These are phyloP conservation scores for Neoitamus cyanurus DNA, from an alignment of 2,888 invertebrate genomes.

Conservation along the genomic window DNA sequence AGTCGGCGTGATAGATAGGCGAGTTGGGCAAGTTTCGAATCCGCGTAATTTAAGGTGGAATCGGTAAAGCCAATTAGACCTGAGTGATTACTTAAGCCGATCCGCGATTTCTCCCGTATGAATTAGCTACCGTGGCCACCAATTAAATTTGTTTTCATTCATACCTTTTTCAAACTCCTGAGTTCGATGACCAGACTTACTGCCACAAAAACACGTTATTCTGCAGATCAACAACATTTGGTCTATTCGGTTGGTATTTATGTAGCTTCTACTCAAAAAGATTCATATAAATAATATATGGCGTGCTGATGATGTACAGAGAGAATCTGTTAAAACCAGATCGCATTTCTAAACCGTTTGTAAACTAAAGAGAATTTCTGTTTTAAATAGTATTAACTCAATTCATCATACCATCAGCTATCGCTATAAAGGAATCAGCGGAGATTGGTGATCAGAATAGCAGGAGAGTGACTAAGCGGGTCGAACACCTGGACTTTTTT, in stretches of 20 bases:
- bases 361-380: too few species aligned
- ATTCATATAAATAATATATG: too few species aligned
- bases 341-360: too few species aligned
- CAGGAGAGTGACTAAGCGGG: constrained; percentile 91
- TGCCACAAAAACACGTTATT: too few species aligned
- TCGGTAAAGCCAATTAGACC: not conserved
- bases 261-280: too few species aligned
- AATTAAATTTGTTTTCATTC: not conserved
- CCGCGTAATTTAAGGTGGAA: constrained; percentile 10
- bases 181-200: too few species aligned
- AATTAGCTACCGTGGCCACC: not conserved
- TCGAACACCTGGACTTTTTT: constrained; percentile 99
- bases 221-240: too few species aligned
- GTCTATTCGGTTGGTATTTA: too few species aligned
- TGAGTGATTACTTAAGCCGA: not conserved
- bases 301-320: too few species aligned
- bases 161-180: not conserved
- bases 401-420: constrained; percentile 98
- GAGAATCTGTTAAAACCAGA: too few species aligned
- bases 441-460: constrained; percentile 94
- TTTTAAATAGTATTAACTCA: too few species aligned
- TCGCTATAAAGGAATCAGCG: constrained; percentile 97
- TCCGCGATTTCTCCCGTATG: not conserved
- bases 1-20: not conserved
- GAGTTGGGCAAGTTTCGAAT: not conserved